Percentiles rank a stretch among this genome's conserved stretches.
Conservation (phyloP, 1,140 invertebrate species). For the Dinoponera quadriceps region DNA sequence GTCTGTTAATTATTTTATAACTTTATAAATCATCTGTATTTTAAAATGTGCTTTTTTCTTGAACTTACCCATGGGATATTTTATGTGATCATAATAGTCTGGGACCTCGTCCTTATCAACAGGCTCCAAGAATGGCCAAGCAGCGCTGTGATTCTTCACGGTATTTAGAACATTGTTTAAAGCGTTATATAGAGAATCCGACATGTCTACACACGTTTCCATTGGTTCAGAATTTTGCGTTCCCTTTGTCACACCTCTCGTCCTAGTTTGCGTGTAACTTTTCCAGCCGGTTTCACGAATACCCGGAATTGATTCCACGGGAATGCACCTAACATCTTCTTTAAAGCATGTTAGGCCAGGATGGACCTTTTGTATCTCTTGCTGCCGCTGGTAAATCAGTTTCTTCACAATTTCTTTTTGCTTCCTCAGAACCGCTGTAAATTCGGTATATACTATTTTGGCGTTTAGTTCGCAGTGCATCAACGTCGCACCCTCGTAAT, state of each 20-base stretch:
- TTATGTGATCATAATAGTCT: constrained; percentile 99
- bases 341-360: constrained; percentile 96
- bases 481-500: constrained; percentile 98
- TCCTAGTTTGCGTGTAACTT: constrained; percentile 87
- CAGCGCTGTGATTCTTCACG: constrained; percentile 93
- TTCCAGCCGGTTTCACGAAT: constrained; percentile 92
- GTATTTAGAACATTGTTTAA: constrained; percentile 92
- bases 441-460: constrained; percentile 96
- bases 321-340: constrained; percentile 94
- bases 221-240: constrained; percentile 88
- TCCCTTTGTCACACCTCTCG: constrained; percentile 86
- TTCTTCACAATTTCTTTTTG: constrained; percentile 98
- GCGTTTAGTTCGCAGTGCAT: constrained; percentile 99
- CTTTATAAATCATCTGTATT: no score
- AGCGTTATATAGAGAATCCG: constrained; percentile 90
- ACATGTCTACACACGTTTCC: constrained; percentile 87
- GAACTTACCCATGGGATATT: constrained; percentile 97
- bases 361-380: constrained; percentile 93
- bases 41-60: not conserved
- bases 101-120: constrained; percentile 96
- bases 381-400: constrained; percentile 94
- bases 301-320: constrained; percentile 95
- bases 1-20: no score
- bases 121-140: constrained; percentile 98
- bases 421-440: constrained; percentile 94